Base-by-base conservation (phyloP, 53 echinoderm and acorn worm genomes). In the Henricia sp. region DNA sequence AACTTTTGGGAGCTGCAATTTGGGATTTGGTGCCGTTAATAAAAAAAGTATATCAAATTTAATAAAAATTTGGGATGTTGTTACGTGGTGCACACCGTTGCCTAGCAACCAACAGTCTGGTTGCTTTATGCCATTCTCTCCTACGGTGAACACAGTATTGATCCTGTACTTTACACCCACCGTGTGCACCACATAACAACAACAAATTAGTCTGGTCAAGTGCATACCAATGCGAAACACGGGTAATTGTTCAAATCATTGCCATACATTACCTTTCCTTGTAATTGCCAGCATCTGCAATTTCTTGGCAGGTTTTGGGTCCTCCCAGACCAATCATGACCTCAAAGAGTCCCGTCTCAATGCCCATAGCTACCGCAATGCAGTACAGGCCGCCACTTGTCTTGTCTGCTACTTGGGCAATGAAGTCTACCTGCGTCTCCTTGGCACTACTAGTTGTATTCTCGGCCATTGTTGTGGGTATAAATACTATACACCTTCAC, bases 261-360 rank as follows among this genome's bases (percentile, higher is more conserved):
- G 8, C 16, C 34, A 2, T 19, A 84, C 70, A 68, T n/a, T 70
- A 96, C 99, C 99, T 92, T 86, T 97, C 99, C 84, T 97, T 97
- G 57, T 90, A 56, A 29, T 92, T 88, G 11, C 94, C 92, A 19
- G 80, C 58, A 42, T 97, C 92, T 50, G 99, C 99, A 57, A 97
- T 92, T 78, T 97, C 90, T 58, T 88, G 83, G 67, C 86, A 84
- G 32, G 99, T 92, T 68, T 88, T 87, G 19, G 94, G 94, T 52
- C 74, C 82, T 65, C 50, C 50, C 82, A 90, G 70, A 20, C 28
- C 67, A 39, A 89, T 66, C 86, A 97, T 90, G 16, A 85, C 86
- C 37, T 89, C 56, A 68, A 96, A 97, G 5, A 97, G 85, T 10
- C 99, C 99, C 19, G 94, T 97, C 66, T 88, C 89, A 0, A 88